These are phyloP conservation scores for Drosophila melanosoma DNA, from an alignment of 2,888 invertebrate species.

Conservation along the genomic window DNA sequence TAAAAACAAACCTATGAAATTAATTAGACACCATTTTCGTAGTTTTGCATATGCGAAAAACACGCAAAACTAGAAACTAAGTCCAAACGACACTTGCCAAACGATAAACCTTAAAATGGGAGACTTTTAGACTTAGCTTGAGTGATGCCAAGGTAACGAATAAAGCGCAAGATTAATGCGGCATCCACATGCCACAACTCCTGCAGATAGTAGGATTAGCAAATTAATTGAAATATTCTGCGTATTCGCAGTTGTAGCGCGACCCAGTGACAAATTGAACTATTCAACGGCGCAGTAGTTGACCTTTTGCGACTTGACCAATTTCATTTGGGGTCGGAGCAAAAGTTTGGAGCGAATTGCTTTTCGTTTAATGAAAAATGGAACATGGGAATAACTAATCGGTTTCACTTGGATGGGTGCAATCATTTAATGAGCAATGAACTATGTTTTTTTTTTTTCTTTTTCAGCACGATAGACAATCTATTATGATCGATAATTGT, in stretches of 20 bases:
- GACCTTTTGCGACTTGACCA: constrained; percentile 56
- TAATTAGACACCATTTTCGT: constrained; percentile 59
- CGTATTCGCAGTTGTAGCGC: constrained; percentile 18
- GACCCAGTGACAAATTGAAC: constrained; percentile 59
- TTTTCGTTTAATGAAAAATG: constrained; percentile 65
- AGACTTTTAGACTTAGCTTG: constrained; percentile 12
- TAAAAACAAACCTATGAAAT: constrained; percentile 53
- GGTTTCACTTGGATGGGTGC: constrained; percentile 30
- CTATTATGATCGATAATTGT: constrained; percentile 27
- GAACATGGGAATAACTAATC: constrained; percentile 70
- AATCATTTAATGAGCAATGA: constrained; percentile 53
- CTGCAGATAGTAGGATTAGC: constrained; percentile 7
- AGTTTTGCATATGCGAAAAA: constrained; percentile 71
- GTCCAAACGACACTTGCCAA: constrained; percentile 52
- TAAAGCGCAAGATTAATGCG: constrained; percentile 59
- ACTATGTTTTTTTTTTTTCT: constrained; percentile 21
- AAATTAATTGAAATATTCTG: constrained; percentile 44
- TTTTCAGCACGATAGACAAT: constrained; percentile 34
- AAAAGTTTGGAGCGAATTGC: constrained; percentile 33
- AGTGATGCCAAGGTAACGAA: constrained; percentile 57
- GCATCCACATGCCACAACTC: constrained; percentile 51
- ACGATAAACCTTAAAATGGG: neutral
- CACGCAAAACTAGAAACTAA: constrained; percentile 43
- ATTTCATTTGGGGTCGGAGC: constrained; percentile 46
- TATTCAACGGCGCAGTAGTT: constrained; percentile 36